Evolutionary conservation across 2,888 invertebrate genomes (phyloP).

Genomic region (Andricus quercusramuli): DNA sequence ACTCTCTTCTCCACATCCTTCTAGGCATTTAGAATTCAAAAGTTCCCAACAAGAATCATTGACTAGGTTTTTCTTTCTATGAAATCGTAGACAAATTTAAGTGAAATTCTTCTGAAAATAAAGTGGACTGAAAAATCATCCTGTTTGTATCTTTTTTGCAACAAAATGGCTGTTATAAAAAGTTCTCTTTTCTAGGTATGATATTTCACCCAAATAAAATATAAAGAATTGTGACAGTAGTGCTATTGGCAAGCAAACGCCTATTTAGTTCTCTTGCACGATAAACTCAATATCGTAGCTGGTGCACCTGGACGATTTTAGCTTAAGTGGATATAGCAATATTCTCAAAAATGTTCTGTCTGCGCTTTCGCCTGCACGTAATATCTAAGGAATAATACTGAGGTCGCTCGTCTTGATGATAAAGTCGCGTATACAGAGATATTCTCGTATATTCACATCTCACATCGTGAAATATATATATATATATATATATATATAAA

Average conservation of each 20-base stretch:
- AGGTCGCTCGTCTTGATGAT: conserved; percentile 23
- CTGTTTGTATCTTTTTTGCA: no score
- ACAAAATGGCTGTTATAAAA: no score
- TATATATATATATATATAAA: neutral
- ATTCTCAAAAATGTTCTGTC: conserved; percentile 14
- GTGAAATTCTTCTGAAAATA: no score
- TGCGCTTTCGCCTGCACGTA: neutral
- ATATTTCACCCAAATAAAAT: neutral
- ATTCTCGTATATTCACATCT: neutral
- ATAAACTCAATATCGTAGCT: conserved; percentile 14
- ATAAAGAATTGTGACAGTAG: neutral
- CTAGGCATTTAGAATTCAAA: no score
- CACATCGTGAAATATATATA: neutral
- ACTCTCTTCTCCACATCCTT: no score
- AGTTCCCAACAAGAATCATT: neutral
- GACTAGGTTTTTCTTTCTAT: neutral
- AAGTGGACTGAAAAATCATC: no score
- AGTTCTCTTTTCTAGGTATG: neutral
- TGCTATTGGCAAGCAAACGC: neutral
- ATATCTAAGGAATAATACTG: neutral
- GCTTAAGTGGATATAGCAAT: conserved; percentile 28
- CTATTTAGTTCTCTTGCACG: neutral
- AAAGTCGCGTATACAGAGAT: neutral
- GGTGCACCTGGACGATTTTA: conserved; percentile 26
- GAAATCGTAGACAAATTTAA: neutral